Evolutionary conservation across 2,888 invertebrate species (phyloP).

Genomic region (Eilema sororculum): DNA sequence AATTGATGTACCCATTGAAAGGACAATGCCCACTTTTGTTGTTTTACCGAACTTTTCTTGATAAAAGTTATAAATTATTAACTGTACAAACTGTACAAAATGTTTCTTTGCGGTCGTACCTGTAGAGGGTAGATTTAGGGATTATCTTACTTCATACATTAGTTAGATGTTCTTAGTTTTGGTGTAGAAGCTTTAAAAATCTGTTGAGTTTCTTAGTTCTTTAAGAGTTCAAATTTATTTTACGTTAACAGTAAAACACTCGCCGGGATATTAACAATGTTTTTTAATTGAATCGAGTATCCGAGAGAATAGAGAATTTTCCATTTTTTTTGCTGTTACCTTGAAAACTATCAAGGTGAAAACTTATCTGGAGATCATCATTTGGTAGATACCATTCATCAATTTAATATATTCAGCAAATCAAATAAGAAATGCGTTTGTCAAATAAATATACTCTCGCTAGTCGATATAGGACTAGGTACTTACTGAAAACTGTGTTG

Average conservation of each 20-base stretch:
- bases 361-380: too few species aligned
- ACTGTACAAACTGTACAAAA: conserved; percentile 24
- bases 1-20: conserved; percentile 37
- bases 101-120: conserved; percentile 15
- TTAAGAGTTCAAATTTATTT: background rate
- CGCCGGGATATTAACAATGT: too few species aligned
- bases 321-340: background rate
- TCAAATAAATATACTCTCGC: background rate
- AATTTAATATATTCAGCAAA: too few species aligned
- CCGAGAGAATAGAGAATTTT: too few species aligned
- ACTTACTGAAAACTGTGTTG: too few species aligned
- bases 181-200: background rate
- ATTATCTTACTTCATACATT: conserved; percentile 2
- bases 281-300: too few species aligned
- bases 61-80: conserved; percentile 30
- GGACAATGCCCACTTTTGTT: conserved; percentile 38
- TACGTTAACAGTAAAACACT: too few species aligned
- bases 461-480: too few species aligned
- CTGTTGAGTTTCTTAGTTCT: background rate
- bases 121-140: conserved; percentile 8
- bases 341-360: background rate
- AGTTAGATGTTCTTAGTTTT: background rate
- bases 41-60: conserved; percentile 27
- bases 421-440: too few species aligned
- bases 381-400: too few species aligned